A percentile compares a stretch with the other conserved stretches of the same genome.
These are phyloP conservation scores for Phylloscopus trochilus DNA, from an alignment of 2,113 vertebrate species.

Conservation along the genomic window DNA sequence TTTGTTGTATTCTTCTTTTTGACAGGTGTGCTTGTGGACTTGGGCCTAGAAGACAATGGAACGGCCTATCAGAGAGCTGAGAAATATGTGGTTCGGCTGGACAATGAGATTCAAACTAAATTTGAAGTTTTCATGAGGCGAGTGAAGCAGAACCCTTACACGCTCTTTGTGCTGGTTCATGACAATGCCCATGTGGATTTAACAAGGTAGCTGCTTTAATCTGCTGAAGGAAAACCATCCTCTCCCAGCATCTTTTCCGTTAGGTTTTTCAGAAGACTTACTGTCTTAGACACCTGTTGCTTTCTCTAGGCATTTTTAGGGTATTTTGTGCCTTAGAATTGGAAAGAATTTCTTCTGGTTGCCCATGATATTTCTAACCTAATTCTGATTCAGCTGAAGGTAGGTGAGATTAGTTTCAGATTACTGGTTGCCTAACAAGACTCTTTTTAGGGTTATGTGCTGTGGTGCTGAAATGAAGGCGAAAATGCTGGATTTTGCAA, in stretches of 20 bases:
- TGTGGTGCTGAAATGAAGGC: background rate
- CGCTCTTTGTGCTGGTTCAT: constrained; percentile 94
- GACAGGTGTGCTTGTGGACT: constrained; percentile 91
- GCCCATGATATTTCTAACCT: background rate
- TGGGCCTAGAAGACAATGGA: constrained; percentile 89
- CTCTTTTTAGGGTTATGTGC: background rate
- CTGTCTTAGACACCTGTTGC: background rate
- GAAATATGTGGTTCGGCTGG: constrained; percentile 91
- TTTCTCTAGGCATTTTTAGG: background rate
- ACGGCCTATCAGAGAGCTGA: constrained; percentile 85
- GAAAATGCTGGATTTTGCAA: background rate
- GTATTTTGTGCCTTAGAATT: background rate
- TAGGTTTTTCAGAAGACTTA: background rate
- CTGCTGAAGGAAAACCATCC: background rate
- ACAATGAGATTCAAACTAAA: constrained; percentile 88
- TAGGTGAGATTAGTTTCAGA: background rate
- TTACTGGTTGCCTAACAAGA: background rate
- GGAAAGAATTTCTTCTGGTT: background rate
- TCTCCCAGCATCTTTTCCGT: background rate
- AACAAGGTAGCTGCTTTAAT: constrained; percentile 82
- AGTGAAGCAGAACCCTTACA: constrained; percentile 96
- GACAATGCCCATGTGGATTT: constrained; percentile 95
- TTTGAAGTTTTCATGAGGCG: constrained; percentile 95
- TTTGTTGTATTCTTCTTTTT: constrained; percentile 1
- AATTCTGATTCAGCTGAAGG: background rate